Conservation (phyloP, 2,888 invertebrate species). For the Latrodectus hesperus region DNA sequence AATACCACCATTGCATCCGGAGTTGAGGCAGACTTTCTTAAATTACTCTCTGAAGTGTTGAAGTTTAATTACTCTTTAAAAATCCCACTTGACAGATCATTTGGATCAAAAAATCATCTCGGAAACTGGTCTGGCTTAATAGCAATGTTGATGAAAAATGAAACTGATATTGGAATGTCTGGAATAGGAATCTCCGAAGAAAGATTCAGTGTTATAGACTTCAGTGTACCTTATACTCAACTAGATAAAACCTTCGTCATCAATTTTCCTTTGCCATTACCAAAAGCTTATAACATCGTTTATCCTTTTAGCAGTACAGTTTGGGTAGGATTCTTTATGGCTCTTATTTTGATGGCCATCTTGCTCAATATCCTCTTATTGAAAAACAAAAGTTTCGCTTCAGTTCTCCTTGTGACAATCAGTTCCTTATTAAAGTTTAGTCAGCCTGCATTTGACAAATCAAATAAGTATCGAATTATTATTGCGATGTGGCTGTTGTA, state of each 20-base stretch:
- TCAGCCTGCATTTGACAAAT: not conserved
- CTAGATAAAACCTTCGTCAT: conserved; percentile 9
- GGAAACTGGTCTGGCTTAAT: conserved; percentile 18
- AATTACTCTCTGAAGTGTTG: not conserved
- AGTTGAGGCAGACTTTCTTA: conserved; percentile 14
- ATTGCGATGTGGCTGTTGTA: conserved; percentile 4
- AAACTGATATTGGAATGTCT: conserved; percentile 22
- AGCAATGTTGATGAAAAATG: conserved; percentile 16
- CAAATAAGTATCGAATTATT: not conserved
- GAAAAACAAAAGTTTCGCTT: not conserved
- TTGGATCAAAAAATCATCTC: not conserved
- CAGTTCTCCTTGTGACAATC: not conserved
- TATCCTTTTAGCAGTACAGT: conserved; percentile 6
- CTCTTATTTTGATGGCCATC: not conserved
- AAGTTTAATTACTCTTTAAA: conserved; percentile 18
- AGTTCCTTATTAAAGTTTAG: conserved; percentile 10
- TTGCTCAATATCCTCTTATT: not conserved
- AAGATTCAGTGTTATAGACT: not conserved
- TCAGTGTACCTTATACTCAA: conserved; percentile 5
- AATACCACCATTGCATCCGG: not conserved
- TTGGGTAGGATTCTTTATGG: conserved; percentile 9
- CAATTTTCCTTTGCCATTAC: not conserved
- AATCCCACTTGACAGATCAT: not conserved
- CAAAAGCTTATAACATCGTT: not conserved
- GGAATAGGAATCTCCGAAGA: conserved; percentile 12